These are phyloP conservation scores for Phalanger gymnotis DNA, from an alignment of 2,797 vertebrate genomes.

Conservation along the genomic window DNA sequence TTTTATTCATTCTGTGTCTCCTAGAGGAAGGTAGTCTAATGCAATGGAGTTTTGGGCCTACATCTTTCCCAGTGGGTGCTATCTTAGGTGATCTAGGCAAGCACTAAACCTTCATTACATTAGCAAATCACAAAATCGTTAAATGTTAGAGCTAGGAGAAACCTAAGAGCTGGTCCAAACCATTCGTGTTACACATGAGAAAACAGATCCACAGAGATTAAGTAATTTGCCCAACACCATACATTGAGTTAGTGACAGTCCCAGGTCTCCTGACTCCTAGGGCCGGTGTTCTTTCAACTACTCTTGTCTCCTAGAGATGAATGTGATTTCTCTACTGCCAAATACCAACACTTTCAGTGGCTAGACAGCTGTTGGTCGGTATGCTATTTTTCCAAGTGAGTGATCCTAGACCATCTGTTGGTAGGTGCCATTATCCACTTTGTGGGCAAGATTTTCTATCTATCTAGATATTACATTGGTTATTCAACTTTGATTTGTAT, in stretches of 20 bases:
- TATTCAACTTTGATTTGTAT: not conserved
- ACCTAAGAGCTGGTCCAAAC: not conserved
- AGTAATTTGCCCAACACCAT: not conserved
- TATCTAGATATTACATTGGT: not conserved
- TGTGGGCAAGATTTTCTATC: not conserved
- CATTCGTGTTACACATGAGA: not conserved
- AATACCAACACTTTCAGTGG: not conserved
- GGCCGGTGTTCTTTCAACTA: not conserved
- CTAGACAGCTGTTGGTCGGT: not conserved
- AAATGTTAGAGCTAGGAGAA: not conserved
- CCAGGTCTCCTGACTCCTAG: not conserved
- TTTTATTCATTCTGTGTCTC: constrained; percentile 18
- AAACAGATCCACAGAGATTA: not conserved
- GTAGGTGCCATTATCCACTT: not conserved
- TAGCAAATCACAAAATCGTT: not conserved
- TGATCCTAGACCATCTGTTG: not conserved
- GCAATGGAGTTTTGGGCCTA: not conserved
- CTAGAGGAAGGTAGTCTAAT: constrained; percentile 5
- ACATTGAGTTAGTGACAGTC: not conserved
- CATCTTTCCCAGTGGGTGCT: not conserved
- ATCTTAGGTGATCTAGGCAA: not conserved
- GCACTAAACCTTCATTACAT: not conserved
- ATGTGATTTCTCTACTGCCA: not conserved
- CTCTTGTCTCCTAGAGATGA: not conserved
- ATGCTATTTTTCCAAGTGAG: not conserved